Evolutionary conservation across 1,140 invertebrate genomes (phyloP), one percentile per base, ranked within the genome.

Genomic region (Lepidurus packardi): DNA sequence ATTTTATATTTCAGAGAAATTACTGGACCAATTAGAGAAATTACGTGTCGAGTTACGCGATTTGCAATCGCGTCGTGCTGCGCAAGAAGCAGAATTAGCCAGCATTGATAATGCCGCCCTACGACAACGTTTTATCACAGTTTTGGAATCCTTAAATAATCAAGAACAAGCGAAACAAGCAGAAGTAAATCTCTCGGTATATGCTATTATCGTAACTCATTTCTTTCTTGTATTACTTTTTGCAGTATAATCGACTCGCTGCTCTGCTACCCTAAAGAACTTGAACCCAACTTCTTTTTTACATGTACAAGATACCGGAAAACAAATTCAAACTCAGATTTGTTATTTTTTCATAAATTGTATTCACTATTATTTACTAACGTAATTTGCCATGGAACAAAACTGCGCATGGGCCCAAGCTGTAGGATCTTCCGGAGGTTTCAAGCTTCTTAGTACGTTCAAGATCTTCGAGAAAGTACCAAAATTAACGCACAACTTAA

Each of bases 41-140:
- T 47, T 83, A 1, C 88, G 90, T 41, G 84, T 88, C 7, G 91
- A 95, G 85, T 85, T 95, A 43, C 87, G 89, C 25, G 91, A 92
- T 78, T 84, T 96, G 16, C 90, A 90, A 81, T 87, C 89, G 73
- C 88, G 91, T 74, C 86, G 91, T 79, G 87, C 90, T 73, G 90
- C 92, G 81, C 94, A 94, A 82, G 92, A 95, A 82, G 86, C 89
- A 75, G 92, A 95, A 84, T 91, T 96, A 81, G 89, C 91, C 7
- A 92, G 90, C 45, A 94, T 96, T 83, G 94, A 96, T 83, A 97
- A 96, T 84, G 84, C 91, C 77, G 92, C 93, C 41, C 83, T 97
- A 1, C 88, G 91, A 73, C 91, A 94, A 84, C 85, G 94, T 53
- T 93, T 96, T 83, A 92, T 94, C 83, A 90, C 92, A 79, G 91